Evolutionary conservation across 2,113 vertebrate genomes (phyloP), one percentile per base, ranked within the genome.

Genomic region (Halcyon malimbica): DNA sequence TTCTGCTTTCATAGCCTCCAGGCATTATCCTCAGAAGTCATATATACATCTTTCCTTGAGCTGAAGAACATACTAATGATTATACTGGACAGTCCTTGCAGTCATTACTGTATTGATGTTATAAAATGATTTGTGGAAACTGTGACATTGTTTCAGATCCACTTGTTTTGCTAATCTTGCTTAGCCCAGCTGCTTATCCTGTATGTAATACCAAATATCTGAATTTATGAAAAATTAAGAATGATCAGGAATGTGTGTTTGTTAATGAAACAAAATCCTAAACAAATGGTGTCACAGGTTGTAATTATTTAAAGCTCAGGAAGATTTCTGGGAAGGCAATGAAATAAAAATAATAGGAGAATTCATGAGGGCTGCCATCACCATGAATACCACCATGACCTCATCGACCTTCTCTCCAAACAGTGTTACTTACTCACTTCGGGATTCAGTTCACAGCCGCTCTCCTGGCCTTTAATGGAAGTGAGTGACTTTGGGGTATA

Each of bases 401-500:
- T 87, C 83, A 96, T 93, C 50, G 88, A 93, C 95, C 92, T 96
- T 78, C 83, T 94, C 65, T 94, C 92, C 88, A 95, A 95, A 93
- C 73, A 92, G 73, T 87, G 64, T 80, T 94, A 91, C 85, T 92
- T 93, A 89, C 65, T 96, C 71, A 89, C 83, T 94, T 92, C 4
- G 2, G 86, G 88, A 95, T 95, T 95, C 94, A 90, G 92, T 95
- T 95, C 95, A 94, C 92, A 95, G 54, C 89, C 5, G 0, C 69
- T 96, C 44, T 96, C 57, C 73, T 89, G 94, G 92, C 89, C 80
- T 96, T 93, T 96, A 93, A 96, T 93, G 92, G 95, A 93, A 96
- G 88, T 93, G 65, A 89, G 73, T 83, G 92, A 93, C 89, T 97
- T 93, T 94, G 53, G 94, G 90, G 86, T 96, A 91, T 92, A 93